These are phyloP conservation scores for Cygnus buccinator DNA, from an alignment of 2,113 vertebrate genomes.

Conservation along the genomic window DNA sequence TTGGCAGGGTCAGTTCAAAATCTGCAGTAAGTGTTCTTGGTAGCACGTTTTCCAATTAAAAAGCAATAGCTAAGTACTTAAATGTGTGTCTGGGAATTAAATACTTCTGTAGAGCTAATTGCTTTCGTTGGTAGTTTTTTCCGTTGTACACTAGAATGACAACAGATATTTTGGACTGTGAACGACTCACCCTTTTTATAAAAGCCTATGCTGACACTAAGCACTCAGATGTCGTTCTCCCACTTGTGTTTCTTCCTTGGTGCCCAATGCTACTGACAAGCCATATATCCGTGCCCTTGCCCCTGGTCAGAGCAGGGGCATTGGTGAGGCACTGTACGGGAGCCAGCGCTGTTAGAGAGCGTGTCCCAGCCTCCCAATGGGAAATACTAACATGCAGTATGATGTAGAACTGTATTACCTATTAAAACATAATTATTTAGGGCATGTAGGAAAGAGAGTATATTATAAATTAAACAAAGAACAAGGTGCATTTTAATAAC, in stretches of 20 bases:
- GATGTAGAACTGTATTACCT: background rate
- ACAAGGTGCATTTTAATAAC: constrained; percentile 5
- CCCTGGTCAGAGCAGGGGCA: background rate
- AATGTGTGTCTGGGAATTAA: background rate
- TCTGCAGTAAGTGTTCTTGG: background rate
- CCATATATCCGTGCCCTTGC: accelerated
- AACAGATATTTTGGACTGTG: background rate
- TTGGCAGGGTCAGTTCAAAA: constrained; percentile 9
- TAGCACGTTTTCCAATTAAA: constrained; percentile 40
- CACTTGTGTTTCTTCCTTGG: background rate
- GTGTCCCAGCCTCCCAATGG: accelerated
- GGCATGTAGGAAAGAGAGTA: background rate
- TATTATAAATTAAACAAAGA: constrained; percentile 25
- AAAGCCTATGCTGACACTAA: background rate
- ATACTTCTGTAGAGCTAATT: constrained; percentile 18
- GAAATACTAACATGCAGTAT: background rate
- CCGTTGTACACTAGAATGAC: background rate
- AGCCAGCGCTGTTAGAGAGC: background rate
- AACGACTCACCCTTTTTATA: background rate
- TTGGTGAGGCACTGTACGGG: background rate
- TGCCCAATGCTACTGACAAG: background rate
- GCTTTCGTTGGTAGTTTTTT: constrained; percentile 30
- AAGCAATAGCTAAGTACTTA: background rate
- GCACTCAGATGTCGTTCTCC: background rate
- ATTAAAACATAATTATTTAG: constrained; percentile 33